Evolutionary conservation across 2,113 vertebrate species (phyloP), one percentile per base, ranked within the genome.

Genomic region (Xiphophorus couchianus): DNA sequence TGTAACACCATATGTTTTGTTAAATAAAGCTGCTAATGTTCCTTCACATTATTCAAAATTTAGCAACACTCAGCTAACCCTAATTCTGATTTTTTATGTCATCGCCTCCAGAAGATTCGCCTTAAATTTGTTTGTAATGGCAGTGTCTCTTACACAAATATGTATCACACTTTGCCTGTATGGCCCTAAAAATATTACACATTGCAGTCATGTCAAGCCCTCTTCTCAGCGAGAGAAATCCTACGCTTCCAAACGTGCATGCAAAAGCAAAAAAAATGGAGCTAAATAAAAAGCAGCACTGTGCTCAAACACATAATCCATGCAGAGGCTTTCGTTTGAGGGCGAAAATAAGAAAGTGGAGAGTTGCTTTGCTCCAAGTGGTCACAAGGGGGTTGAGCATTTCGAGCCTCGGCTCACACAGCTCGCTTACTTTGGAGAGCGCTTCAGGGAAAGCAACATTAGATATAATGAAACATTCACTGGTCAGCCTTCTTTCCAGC

Each of bases 381-480:
- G 96, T 97, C 97, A 97, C 96, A 95, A 95, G 96, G 96, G 97
- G 96, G 95, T 96, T 97, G 95, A 96, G 94, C 96, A 92, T 97
- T 98, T 96, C 94, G 94, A 94, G 94, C 93, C 94, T 90, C 87
- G 11, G 95, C 95, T 97, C 96, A 95, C 89, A 95, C 94, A 92
- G 96, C 96, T 92, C 95, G 96, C 96, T 97, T 98, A 97, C 96
- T 97, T 98, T 98, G 96, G 97, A 97, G 96, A 95, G 91, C 73
- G 91, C 93, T 91, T 95, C 77, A 96, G 95, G 96, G 96, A 97
- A 97, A 93, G 96, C 96, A 97, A 96, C 96, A 96, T 93, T 92
- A 96, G 95, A 96, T 96, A 97, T 96, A 98, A 96, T 96, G 95
- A 96, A 94, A 96, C 96, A 97, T 97, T 97, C 96, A 97, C 92